These are phyloP conservation scores for Archips xylosteana DNA, from an alignment of 2,888 invertebrate genomes.

Conservation along the genomic window DNA sequence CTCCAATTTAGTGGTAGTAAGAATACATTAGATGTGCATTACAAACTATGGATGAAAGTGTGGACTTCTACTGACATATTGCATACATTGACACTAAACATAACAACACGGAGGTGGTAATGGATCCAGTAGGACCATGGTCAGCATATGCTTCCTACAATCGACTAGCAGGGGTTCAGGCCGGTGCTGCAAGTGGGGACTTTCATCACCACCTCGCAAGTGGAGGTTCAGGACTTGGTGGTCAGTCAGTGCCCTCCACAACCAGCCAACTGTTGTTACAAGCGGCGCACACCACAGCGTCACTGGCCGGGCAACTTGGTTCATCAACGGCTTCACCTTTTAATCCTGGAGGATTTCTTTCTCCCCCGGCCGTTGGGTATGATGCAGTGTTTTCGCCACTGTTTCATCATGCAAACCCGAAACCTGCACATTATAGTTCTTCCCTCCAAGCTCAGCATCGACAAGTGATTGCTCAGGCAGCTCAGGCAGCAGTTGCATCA, in stretches of 20 bases:
- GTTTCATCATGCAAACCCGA: slow-evolving; percentile 92
- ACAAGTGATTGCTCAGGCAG: slow-evolving; percentile 86
- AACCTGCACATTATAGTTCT: slow-evolving; percentile 90
- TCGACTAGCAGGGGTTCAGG: slow-evolving; percentile 90
- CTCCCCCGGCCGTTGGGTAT: slow-evolving; percentile 91
- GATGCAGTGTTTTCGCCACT: slow-evolving; percentile 93
- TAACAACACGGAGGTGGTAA: slow-evolving; percentile 85
- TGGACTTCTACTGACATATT: slow-evolving; percentile 82
- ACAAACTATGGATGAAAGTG: slow-evolving; percentile 84
- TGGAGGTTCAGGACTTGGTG: slow-evolving; percentile 81
- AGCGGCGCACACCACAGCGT: slow-evolving; percentile 87
- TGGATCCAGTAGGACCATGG: slow-evolving; percentile 97
- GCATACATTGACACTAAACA: slow-evolving; percentile 73
- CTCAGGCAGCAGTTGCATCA: slow-evolving; percentile 84
- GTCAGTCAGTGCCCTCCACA: slow-evolving; percentile 86
- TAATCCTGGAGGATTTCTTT: slow-evolving; percentile 90
- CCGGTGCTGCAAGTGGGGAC: slow-evolving; percentile 88
- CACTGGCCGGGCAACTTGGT: slow-evolving; percentile 87
- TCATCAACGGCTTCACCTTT: slow-evolving; percentile 87
- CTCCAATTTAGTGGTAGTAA: slow-evolving; percentile 70
- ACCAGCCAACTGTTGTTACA: slow-evolving; percentile 89
- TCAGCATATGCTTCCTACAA: slow-evolving; percentile 93
- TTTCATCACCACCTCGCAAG: slow-evolving; percentile 89
- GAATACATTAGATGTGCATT: slow-evolving; percentile 66
- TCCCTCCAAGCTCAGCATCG: slow-evolving; percentile 88